Evolutionary conservation across 2,888 invertebrate species (phyloP), one percentile per base, ranked within the genome.

Genomic region (Ochropacha duplaris): DNA sequence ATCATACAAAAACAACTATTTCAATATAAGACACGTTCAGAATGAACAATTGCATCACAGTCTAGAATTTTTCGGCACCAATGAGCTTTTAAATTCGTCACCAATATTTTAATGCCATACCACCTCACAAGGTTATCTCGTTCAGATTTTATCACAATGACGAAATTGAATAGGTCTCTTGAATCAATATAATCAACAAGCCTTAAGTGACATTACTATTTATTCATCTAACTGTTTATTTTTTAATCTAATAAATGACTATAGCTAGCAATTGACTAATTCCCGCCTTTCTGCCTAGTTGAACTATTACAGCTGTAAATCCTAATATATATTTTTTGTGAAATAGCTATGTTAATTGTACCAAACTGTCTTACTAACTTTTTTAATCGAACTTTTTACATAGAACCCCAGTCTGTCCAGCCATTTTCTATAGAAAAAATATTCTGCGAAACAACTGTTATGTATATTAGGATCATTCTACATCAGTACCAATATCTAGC

Each of bases 31-130:
- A 92, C 92, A 92, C 92, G 89, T 90, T 86, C 90, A 79, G 85
- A 86, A 90, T 90, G 91, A 91, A 92, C 92, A 90, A 88, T 91
- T 90, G 87, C 87, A 92, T 92, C 92, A 92, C 92, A 92, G 92
- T 91, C 90, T 88, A 92, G 88, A 90, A 91, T 88, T 87, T 44
- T 91, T 90, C 92, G 90, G 92, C 92, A 92, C 92, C 92, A 88
- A 90, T 90, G 87, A 90, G 87, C 88, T 86, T 86, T 85, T 90
- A 90, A 91, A 90, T 91, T 91, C 90, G 90, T 90, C 90, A 84
- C 87, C 86, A 77, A 73, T 79, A 82, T 75, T 78, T 77, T 78
- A 78, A 77, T 80, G 74, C 74, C 78, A 79, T 79, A 77, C 78
- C 75, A 77, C 76, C 62, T 78, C 76, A 71, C 78, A 81, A 79